Evolutionary conservation across 2,888 invertebrate genomes (phyloP).

Genomic region (Caenorhabditis auriculariae): DNA sequence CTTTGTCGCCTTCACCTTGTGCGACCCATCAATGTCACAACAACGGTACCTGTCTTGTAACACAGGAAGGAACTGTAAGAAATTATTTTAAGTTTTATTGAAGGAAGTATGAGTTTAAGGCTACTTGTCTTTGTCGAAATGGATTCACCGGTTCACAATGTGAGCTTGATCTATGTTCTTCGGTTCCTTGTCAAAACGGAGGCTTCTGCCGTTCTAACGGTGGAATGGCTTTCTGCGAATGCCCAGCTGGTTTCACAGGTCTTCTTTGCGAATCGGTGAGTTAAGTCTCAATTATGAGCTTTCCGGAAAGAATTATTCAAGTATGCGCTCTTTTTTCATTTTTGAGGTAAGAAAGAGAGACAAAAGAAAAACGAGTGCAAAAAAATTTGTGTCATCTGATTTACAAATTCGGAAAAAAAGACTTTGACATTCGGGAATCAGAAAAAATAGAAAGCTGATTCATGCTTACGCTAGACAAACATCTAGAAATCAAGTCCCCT

Average conservation of each 20-base stretch:
- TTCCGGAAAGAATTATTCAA: too few relatives aligned
- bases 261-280: constrained; percentile 48
- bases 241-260: constrained; percentile 43
- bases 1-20: constrained; percentile 40
- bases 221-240: constrained; percentile 50
- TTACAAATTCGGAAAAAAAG: too few relatives aligned
- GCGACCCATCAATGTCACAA: constrained; percentile 45
- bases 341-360: too few relatives aligned
- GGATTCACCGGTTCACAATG: constrained; percentile 52
- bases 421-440: too few relatives aligned
- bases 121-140: constrained; percentile 50
- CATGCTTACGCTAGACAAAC: too few relatives aligned
- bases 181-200: constrained; percentile 49
- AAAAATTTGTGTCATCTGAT: too few relatives aligned
- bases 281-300: too few relatives aligned
- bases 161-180: constrained; percentile 48
- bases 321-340: too few relatives aligned
- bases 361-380: too few relatives aligned
- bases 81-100: neutral
- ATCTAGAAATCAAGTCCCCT: too few relatives aligned
- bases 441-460: too few relatives aligned
- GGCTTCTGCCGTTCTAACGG: constrained; percentile 34
- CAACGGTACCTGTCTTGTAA: constrained; percentile 55
- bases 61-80: constrained; percentile 32
- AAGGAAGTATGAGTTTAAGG: constrained; percentile 13